Evolutionary conservation across 2,888 invertebrate species (phyloP).

Genomic region (Rugalucina vietnamica): DNA sequence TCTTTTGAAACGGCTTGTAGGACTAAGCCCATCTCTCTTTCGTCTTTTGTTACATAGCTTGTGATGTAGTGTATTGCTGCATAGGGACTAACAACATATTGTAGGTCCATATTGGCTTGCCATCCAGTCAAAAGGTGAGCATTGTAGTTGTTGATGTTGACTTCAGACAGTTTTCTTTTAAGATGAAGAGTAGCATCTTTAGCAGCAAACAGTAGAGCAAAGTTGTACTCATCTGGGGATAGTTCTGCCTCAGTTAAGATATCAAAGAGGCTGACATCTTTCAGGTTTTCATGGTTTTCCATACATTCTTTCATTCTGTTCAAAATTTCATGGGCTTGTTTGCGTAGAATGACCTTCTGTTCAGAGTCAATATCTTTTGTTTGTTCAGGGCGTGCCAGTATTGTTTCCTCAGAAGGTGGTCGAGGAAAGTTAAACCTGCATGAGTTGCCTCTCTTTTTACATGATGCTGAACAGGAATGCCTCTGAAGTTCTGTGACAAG

Average conservation of each 20-base stretch:
- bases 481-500: slow-evolving; percentile 18
- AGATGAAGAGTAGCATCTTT: slow-evolving; percentile 15
- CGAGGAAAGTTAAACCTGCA: slow-evolving; percentile 17
- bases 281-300: neutral
- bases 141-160: slow-evolving; percentile 35
- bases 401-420: slow-evolving; percentile 1
- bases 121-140: slow-evolving; percentile 6
- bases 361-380: neutral
- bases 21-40: slow-evolving; percentile 36
- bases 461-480: slow-evolving; percentile 9
- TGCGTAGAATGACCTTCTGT: neutral
- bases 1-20: slow-evolving; percentile 18
- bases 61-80: slow-evolving; percentile 32
- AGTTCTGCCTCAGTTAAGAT: neutral
- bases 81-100: slow-evolving; percentile 28
- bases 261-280: neutral
- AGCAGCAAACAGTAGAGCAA: neutral
- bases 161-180: slow-evolving; percentile 20
- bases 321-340: neutral
- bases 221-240: neutral
- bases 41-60: slow-evolving; percentile 39
- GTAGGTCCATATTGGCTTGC: neutral
- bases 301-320: neutral
- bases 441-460: slow-evolving; percentile 7
- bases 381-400: neutral